Base-by-base conservation (phyloP, 23 tunicate species). In the Ascidia mentula region DNA sequence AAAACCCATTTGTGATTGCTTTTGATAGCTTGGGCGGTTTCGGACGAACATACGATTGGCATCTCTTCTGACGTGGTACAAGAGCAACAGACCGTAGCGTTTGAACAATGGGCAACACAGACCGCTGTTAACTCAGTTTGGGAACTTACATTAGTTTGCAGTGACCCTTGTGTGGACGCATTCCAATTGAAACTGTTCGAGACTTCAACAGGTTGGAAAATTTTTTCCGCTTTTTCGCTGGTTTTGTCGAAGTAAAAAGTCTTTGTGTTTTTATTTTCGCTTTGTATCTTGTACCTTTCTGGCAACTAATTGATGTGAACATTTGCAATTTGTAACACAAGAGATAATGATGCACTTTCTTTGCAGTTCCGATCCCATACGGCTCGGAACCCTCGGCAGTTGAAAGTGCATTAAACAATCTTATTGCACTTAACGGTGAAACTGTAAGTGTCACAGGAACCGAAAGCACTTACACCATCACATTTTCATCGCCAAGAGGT, bases 31-130 rank as follows among this genome's bases (percentile, higher is more conserved):
- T 36, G 20, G 17, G 46, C 89, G 17, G 20, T 40, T 4, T 38
- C 77, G 24, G 89, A 85, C 40, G 46, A 12, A 15, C 89, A 85
- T 32, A 33, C 22, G 30, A 46, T 85, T 45, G 22, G 0, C 26
- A 77, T 78, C 33, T 1, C 78, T 0, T 70, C 89, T 4, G n/a
- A 45, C 34, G 46, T 85, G 31, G 42, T 15, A 1, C 65, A 40
- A 45, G 89, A 85, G 72, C 32, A 18, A 15, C 89, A 85, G 80
- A 36, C 42, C 3, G n/a, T 85, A 0, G 22, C 78, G 32, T 72
- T 85, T 37, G 24, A 69, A 37, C 30, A 77, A 26, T 85, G 82
- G 82, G 78, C 5, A 32, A 34, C 34, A 28, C 78, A 85, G 36
- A 78, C 72, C 6, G 71, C 71, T 24, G 78, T 69, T 0, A 22